Evolutionary conservation across 1,140 invertebrate genomes (phyloP).

Genomic region (Oedothorax gibbosus): DNA sequence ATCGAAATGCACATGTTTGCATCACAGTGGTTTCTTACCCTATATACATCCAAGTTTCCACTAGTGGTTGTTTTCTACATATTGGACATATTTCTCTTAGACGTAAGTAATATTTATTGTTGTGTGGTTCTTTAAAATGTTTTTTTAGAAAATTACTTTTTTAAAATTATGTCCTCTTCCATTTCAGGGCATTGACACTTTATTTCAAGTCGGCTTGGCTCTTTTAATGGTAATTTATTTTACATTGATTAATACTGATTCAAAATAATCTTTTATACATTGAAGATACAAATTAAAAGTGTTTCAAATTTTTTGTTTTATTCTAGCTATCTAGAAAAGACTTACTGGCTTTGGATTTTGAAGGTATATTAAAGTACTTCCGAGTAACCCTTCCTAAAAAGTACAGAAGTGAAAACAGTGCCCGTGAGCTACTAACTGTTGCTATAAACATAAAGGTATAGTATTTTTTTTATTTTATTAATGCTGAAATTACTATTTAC

Average conservation of each 20-base stretch:
- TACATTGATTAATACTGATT: not conserved
- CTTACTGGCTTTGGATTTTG: conserved; percentile 94
- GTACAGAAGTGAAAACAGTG: conserved; percentile 90
- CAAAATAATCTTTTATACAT: not conserved
- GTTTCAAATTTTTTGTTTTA: not conserved
- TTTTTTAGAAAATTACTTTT: not conserved
- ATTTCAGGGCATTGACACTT: conserved; percentile 82
- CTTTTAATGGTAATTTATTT: conserved; percentile 80
- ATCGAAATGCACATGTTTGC: conserved; percentile 99
- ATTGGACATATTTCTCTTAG: conserved; percentile 89
- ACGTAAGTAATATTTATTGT: conserved; percentile 63
- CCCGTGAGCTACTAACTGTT: conserved; percentile 87
- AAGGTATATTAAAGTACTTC: conserved; percentile 91
- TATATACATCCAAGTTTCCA: conserved; percentile 98
- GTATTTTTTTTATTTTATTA: no score
- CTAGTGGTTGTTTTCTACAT: conserved; percentile 97
- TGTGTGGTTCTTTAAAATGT: not conserved
- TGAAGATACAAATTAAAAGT: not conserved
- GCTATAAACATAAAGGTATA: conserved; percentile 85
- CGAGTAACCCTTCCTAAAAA: conserved; percentile 96
- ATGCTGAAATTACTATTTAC: no score
- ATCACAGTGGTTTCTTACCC: conserved; percentile 98
- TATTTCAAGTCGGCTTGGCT: conserved; percentile 96
- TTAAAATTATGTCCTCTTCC: conserved; percentile 1
- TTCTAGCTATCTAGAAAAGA: conserved; percentile 86